Evolutionary conservation across 2,888 invertebrate genomes (phyloP).

Genomic region (Lithophane semibrunnea): DNA sequence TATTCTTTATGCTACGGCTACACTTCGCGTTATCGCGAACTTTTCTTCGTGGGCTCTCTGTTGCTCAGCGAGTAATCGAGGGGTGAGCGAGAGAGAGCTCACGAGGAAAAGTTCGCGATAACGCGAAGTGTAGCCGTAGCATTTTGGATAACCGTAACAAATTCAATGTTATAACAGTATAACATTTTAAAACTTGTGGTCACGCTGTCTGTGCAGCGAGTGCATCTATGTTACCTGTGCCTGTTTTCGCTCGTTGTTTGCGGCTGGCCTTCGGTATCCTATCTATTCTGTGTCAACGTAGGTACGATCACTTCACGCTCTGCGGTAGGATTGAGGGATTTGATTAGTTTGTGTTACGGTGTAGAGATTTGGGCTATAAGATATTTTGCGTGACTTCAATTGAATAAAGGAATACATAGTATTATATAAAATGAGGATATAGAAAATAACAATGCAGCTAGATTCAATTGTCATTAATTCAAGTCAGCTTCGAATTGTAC

Average conservation of each 20-base stretch:
- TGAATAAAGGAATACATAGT: constrained; percentile 6
- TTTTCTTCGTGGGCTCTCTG: no score
- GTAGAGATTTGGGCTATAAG: background rate
- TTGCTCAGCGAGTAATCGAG: no score
- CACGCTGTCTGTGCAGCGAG: background rate
- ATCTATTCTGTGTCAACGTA: constrained; percentile 5
- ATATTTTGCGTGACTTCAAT: background rate
- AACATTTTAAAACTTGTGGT: background rate
- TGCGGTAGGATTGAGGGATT: constrained; percentile 32
- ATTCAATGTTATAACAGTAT: background rate
- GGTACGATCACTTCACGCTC: constrained; percentile 44
- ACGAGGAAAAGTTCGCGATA: no score
- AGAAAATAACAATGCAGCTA: background rate
- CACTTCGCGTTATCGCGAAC: no score
- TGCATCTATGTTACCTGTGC: no score
- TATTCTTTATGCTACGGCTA: no score
- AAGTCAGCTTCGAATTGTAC: background rate
- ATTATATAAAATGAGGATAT: background rate
- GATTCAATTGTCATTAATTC: background rate
- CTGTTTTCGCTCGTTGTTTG: background rate
- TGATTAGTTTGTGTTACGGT: constrained; percentile 42
- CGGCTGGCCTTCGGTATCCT: background rate
- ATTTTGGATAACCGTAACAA: no score
- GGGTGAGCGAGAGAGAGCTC: no score
- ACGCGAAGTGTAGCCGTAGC: no score